Evolutionary conservation across 2,888 invertebrate genomes (phyloP).

Genomic region (Mamestra brassicae): DNA sequence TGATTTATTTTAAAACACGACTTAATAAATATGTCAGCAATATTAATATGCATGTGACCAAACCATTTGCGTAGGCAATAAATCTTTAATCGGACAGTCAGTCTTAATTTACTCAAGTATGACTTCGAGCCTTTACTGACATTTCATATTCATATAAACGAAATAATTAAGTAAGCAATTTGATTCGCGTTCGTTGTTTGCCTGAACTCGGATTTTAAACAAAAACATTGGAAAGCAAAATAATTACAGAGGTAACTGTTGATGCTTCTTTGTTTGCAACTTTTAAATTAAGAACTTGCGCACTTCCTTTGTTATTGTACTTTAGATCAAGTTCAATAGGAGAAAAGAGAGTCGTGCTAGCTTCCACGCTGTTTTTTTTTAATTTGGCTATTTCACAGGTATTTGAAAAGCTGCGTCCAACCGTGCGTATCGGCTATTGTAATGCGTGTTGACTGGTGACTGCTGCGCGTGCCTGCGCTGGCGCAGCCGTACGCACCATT

Average conservation of each 20-base stretch:
- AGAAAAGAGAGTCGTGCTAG: conserved; percentile 37
- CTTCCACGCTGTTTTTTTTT: conserved; percentile 55
- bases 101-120: conserved; percentile 38
- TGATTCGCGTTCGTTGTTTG: conserved; percentile 6
- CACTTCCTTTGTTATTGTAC: conserved; percentile 13
- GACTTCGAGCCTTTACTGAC: conserved; percentile 19
- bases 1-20: conserved; percentile 59
- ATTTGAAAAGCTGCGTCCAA: conserved; percentile 68
- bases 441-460: conserved; percentile 64
- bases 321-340: conserved; percentile 3
- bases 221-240: conserved; percentile 14
- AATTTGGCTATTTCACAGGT: conserved; percentile 73
- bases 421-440: conserved; percentile 67
- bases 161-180: conserved; percentile 19
- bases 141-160: conserved; percentile 40
- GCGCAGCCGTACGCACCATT: conserved; percentile 77
- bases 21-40: conserved; percentile 61
- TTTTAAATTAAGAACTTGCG: conserved; percentile 21
- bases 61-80: conserved; percentile 44
- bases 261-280: conserved; percentile 34
- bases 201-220: conserved; percentile 1
- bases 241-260: background rate
- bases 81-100: conserved; percentile 47
- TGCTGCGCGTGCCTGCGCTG: conserved; percentile 63
- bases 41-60: conserved; percentile 53